These are phyloP conservation scores for Catotricha subobsoleta DNA, from an alignment of 2,888 invertebrate species.

Conservation along the genomic window DNA sequence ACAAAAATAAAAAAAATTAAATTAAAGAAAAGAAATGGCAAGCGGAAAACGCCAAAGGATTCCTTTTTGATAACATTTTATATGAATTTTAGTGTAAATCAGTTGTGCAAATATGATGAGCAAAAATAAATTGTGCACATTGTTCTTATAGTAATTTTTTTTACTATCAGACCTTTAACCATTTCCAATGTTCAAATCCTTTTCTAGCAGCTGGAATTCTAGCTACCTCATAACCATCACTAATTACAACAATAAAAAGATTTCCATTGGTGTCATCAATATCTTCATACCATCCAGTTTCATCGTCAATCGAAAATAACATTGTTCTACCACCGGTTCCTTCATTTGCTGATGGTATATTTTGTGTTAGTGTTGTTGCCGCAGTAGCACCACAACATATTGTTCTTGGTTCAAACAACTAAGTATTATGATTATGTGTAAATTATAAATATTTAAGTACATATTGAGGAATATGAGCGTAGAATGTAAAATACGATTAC, in stretches of 20 bases:
- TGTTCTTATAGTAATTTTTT: not conserved
- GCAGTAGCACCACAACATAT: no score
- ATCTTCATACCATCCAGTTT: slow-evolving; percentile 43
- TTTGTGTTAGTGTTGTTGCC: not conserved
- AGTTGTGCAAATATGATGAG: not conserved
- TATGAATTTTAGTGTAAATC: no score
- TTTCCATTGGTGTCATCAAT: slow-evolving; percentile 23
- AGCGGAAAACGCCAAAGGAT: no score
- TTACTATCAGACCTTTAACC: slow-evolving; percentile 54
- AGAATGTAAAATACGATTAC: no score
- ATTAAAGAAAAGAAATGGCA: no score
- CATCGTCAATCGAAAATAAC: slow-evolving; percentile 14
- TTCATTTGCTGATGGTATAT: not conserved
- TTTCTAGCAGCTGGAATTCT: slow-evolving; percentile 43
- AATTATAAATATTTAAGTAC: no score
- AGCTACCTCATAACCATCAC: slow-evolving; percentile 43
- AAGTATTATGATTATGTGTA: no score
- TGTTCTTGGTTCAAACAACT: no score
- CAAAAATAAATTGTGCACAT: not conserved
- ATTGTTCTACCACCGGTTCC: not conserved
- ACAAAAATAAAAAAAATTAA: no score
- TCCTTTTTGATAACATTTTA: no score
- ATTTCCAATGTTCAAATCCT: slow-evolving; percentile 45
- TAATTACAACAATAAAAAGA: slow-evolving; percentile 39
- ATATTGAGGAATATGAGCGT: no score